phyloP scores from a whole-genome alignment of 2,113 vertebrate genomes.

The Girardinichthys multiradiatus region DNA sequence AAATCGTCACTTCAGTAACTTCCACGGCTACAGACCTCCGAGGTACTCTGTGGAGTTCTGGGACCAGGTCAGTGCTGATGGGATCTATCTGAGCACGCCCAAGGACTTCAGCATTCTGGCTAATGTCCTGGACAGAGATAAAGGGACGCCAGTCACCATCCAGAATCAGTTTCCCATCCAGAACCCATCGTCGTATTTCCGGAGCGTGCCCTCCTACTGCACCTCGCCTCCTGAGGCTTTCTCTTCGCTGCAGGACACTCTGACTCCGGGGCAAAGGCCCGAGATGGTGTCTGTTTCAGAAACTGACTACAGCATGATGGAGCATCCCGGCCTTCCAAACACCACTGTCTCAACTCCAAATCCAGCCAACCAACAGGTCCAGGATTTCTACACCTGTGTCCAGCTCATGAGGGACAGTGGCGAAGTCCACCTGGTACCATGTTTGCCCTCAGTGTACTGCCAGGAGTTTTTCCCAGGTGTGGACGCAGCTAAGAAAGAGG shows the following conservation, averaged over 20 bases:
- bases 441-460: constrained; percentile 48
- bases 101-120: not conserved
- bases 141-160: not conserved
- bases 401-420: constrained; percentile 65
- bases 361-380: not conserved
- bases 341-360: not conserved
- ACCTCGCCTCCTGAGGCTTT: not conserved
- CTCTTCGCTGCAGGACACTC: not conserved
- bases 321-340: not conserved
- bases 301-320: constrained; percentile 67
- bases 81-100: not conserved
- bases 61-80: constrained; percentile 62
- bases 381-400: constrained; percentile 81
- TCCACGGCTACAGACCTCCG: constrained; percentile 73
- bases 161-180: not conserved
- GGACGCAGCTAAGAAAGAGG: not conserved
- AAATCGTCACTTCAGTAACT: constrained; percentile 73
- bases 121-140: not conserved
- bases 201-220: constrained; percentile 26
- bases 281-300: constrained; percentile 40
- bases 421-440: constrained; percentile 76
- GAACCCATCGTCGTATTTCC: fast-evolving
- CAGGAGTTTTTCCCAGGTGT: not conserved
- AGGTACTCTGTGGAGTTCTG: constrained; percentile 67
- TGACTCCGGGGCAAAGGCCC: constrained; percentile 12